Evolutionary conservation across 2,888 invertebrate species (phyloP).

Genomic region (Melanostoma scalare): DNA sequence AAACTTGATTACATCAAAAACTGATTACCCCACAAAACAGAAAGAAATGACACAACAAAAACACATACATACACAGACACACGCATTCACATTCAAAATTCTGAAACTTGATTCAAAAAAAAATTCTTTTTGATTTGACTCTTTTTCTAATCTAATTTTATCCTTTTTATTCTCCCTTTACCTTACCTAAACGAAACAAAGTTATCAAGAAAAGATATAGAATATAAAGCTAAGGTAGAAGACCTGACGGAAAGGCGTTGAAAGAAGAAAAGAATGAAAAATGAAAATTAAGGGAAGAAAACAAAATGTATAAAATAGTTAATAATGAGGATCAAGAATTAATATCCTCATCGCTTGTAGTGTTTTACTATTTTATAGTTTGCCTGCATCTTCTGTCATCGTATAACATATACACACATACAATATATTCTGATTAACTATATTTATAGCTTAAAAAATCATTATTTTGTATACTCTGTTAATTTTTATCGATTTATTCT

Average conservation of each 20-base stretch:
- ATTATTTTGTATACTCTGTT: slow-evolving; percentile 34
- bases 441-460: slow-evolving; percentile 32
- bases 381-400: slow-evolving; percentile 33
- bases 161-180: slow-evolving; percentile 1
- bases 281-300: not conserved
- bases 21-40: no score
- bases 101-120: no score
- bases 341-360: not conserved
- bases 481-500: slow-evolving; percentile 28
- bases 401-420: slow-evolving; percentile 12
- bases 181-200: slow-evolving; percentile 19
- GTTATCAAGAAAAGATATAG: slow-evolving; percentile 32
- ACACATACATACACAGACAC: no score
- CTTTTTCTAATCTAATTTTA: slow-evolving; percentile 11
- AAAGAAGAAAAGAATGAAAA: slow-evolving; percentile 21
- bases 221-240: not conserved
- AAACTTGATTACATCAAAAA: slow-evolving; percentile 8
- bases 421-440: slow-evolving; percentile 8
- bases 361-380: slow-evolving; percentile 21
- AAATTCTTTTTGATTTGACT: no score
- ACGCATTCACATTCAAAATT: no score
- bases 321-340: not conserved
- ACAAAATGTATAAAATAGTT: slow-evolving; percentile 15
- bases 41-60: no score
- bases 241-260: no score